These are phyloP conservation scores for Papilio demoleus DNA, from an alignment of 2,888 invertebrate genomes.

Conservation along the genomic window DNA sequence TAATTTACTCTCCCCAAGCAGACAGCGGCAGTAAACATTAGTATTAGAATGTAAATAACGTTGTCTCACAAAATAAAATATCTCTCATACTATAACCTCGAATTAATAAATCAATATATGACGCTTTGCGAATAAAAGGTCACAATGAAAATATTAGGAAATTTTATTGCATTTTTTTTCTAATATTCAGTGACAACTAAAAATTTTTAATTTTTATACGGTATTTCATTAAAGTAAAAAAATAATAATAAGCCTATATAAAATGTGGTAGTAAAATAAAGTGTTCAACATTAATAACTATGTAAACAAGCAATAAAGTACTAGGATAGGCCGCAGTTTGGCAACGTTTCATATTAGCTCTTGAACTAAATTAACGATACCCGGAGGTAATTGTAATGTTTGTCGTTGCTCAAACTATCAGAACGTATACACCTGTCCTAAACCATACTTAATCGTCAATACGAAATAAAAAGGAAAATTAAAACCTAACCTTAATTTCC, in stretches of 20 bases:
- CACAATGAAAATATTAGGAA: neutral
- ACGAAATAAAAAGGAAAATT: neutral
- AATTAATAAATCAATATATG: conserved; percentile 27
- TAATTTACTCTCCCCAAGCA: conserved; percentile 36
- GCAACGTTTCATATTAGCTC: conserved; percentile 10
- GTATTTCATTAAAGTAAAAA: neutral
- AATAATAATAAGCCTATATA: neutral
- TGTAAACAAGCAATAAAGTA: conserved; percentile 18
- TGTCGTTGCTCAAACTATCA: conserved; percentile 9
- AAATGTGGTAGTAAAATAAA: conserved; percentile 3
- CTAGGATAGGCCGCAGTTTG: conserved; percentile 1
- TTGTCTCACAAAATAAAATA: conserved; percentile 38
- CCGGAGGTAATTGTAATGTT: conserved; percentile 17
- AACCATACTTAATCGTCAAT: neutral
- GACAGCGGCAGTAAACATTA: conserved; percentile 39
- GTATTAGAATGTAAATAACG: conserved; percentile 37
- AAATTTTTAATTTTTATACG: no score
- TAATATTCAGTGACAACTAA: no score
- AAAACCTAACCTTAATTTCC: no score
- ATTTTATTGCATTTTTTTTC: neutral
- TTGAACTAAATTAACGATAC: conserved; percentile 16
- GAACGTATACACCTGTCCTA: neutral
- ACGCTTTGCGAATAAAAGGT: conserved; percentile 17
- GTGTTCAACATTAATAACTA: conserved; percentile 7
- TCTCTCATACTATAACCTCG: conserved; percentile 27